Evolutionary conservation across 2,113 vertebrate species (phyloP), one percentile per base, ranked within the genome.

Genomic region (Corydoras sp.): DNA sequence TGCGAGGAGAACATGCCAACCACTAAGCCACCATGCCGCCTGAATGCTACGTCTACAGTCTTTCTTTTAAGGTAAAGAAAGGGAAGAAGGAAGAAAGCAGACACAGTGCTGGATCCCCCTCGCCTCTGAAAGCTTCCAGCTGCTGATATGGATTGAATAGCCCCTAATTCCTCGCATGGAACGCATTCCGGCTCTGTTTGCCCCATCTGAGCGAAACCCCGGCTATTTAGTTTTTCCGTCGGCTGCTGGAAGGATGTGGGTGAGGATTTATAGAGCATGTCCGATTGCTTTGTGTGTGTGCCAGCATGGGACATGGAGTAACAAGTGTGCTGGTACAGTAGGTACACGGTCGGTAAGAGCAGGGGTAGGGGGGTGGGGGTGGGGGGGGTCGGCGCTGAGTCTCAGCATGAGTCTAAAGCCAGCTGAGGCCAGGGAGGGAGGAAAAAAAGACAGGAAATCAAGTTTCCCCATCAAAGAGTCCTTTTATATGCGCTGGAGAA

Each of bases 181-280:
- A 84, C 82, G 79, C 78, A 84, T 80, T 78, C 66, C 83, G 83
- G 87, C 86, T 83, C 75, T 85, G 18, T 85, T 78, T 70, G 68
- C 72, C 54, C 72, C 64, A 69, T 62, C 65, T 29, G 7, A 53
- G 49, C 62, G 50, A 67, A 71, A 75, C 66, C 48, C 76, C 66
- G 76, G 70, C 66, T 62, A 70, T 76, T 77, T 74, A 59, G 72
- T 83, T 83, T 76, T 74, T 81, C 80, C 74, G 50, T 81, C 68
- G 86, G 81, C 81, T 88, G 83, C 79, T 85, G 83, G 82, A 88
- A 85, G 84, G 84, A 87, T 84, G 75, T 81, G 83, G 82, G 84
- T 86, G 85, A 88, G 86, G 86, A 90, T 90, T 90, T 86, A 85
- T 82, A 83, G 83, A 86, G 85, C 84, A 85, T 80, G 76, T 86